Evolutionary conservation across 1,140 invertebrate species (phyloP).

Genomic region (Bombus sibiricus): DNA sequence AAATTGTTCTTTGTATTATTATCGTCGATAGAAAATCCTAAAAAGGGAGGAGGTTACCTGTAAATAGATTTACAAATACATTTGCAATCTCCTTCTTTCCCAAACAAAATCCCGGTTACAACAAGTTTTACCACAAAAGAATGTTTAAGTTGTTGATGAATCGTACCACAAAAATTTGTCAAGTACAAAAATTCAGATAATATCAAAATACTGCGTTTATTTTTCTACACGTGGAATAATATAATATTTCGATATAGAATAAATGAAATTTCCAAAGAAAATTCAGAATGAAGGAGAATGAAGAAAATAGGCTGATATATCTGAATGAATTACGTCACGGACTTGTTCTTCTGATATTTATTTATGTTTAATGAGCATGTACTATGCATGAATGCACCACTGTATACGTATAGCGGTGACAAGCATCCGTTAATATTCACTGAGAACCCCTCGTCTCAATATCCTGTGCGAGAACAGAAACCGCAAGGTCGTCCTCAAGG

Average conservation of each 20-base stretch:
- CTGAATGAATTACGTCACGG: constrained; percentile 18
- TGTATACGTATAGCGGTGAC: neutral
- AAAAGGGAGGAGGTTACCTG: no score
- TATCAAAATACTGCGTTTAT: no score
- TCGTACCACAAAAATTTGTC: neutral
- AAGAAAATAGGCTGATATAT: neutral
- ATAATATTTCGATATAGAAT: neutral
- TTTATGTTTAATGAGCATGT: neutral
- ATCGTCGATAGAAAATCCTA: no score
- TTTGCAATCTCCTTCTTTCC: neutral
- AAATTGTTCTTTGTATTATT: no score
- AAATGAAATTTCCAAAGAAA: neutral
- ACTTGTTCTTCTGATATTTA: neutral
- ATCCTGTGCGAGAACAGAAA: constrained; percentile 12
- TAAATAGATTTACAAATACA: neutral
- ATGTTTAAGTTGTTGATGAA: neutral
- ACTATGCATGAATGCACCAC: neutral
- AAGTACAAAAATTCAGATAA: neutral
- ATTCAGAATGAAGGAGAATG: neutral
- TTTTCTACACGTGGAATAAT: no score
- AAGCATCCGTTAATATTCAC: constrained; percentile 30
- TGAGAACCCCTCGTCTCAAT: constrained; percentile 8
- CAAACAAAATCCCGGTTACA: neutral
- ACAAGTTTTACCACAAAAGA: neutral
- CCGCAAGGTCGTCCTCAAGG: constrained; percentile 39